Conservation (phyloP, 2,888 invertebrate genomes). For the Sepiola atlantica region DNA sequence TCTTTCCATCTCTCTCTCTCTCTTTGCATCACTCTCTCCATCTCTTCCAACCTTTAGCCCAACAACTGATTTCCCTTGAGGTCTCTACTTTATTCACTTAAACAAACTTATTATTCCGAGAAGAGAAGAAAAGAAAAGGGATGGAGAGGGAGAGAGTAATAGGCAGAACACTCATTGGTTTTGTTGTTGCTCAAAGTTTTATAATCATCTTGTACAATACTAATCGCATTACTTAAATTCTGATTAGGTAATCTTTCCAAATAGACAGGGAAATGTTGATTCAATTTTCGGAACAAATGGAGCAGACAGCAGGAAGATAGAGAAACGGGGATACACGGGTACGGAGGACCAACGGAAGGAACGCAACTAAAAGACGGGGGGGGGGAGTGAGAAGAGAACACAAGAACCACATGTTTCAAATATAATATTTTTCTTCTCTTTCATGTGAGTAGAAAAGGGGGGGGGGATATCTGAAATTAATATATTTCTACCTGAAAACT, state of each 20-base stretch:
- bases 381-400: not conserved
- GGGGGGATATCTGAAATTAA: not conserved
- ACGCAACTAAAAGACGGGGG: not conserved
- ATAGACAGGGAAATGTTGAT: not conserved
- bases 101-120: not conserved
- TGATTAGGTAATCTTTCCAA: slow-evolving; percentile 2
- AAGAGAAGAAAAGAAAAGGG: not conserved
- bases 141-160: not conserved
- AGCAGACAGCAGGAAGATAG: not conserved
- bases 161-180: not conserved
- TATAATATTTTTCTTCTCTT: not conserved
- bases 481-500: not conserved
- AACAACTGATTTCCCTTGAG: not conserved
- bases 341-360: not conserved
- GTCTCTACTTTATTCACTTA: not conserved
- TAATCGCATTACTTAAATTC: slow-evolving; percentile 32
- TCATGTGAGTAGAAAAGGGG: too few relatives aligned
- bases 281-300: not conserved
- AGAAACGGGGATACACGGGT: not conserved
- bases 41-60: not conserved
- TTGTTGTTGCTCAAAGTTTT: not conserved
- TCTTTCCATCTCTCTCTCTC: too few relatives aligned
- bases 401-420: not conserved
- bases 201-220: slow-evolving; percentile 32
- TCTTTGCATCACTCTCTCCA: too few relatives aligned